Evolutionary conservation across 2,113 vertebrate genomes (phyloP).

Genomic region (Sialia sialis): DNA sequence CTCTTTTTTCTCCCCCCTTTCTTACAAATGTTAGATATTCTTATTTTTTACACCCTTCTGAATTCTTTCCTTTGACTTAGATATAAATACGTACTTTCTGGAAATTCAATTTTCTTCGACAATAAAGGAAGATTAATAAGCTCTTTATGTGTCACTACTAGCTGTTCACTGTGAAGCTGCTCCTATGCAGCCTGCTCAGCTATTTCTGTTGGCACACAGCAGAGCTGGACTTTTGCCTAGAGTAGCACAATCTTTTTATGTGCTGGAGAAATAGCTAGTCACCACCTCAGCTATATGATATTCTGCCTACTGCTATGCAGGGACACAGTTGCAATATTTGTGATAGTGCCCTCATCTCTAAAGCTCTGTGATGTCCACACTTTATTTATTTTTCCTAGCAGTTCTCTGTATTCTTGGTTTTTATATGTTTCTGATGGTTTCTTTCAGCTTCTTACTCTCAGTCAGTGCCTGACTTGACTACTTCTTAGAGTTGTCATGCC

Average conservation of each 20-base stretch:
- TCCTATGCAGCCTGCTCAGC: conserved; percentile 15
- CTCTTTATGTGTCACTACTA: neutral
- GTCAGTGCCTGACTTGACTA: conserved; percentile 36
- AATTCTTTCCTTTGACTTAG: neutral
- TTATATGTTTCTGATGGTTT: neutral
- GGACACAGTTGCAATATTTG: neutral
- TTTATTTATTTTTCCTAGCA: neutral
- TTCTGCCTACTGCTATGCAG: neutral
- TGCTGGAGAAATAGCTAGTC: neutral
- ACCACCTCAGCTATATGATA: conserved; percentile 34
- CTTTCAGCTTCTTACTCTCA: neutral
- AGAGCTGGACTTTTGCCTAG: conserved; percentile 54
- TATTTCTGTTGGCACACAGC: conserved; percentile 38
- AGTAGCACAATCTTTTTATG: conserved; percentile 38
- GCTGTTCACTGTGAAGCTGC: neutral
- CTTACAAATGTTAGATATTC: neutral
- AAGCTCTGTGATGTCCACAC: neutral
- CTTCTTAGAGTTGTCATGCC: conserved; percentile 66
- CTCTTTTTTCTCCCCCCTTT: neutral
- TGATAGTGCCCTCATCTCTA: neutral
- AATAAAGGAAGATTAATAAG: neutral
- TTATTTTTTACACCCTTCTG: neutral
- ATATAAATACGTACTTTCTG: neutral
- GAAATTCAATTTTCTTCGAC: neutral
- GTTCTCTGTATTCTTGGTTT: neutral